Conservation (phyloP, 2,888 invertebrate genomes). For the Hesperia comma region DNA sequence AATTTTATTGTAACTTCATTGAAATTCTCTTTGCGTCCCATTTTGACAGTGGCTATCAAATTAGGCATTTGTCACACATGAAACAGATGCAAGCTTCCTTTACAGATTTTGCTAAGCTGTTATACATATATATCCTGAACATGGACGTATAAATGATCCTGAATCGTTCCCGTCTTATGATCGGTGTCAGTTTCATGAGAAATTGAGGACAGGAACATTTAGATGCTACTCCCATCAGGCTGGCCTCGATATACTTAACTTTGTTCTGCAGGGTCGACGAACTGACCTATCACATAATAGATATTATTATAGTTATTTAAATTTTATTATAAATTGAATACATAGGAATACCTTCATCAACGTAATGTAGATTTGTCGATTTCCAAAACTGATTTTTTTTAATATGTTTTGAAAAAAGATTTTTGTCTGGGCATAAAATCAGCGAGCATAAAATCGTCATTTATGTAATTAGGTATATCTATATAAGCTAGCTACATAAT, state of each 20-base stretch:
- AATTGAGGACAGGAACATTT: conserved; percentile 10
- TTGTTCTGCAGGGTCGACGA: neutral
- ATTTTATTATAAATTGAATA: no score
- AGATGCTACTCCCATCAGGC: conserved; percentile 10
- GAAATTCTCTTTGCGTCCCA: conserved; percentile 22
- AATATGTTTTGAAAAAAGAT: no score
- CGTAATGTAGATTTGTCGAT: no score
- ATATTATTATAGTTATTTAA: no score
- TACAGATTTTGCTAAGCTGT: conserved; percentile 53
- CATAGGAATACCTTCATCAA: no score
- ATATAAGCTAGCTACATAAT: no score
- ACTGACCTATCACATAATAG: neutral
- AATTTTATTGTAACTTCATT: conserved; percentile 1
- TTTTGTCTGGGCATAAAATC: no score
- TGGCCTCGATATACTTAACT: neutral
- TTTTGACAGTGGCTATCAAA: conserved; percentile 23
- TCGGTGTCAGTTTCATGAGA: neutral
- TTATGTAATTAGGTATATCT: no score
- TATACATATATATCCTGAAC: conserved; percentile 53
- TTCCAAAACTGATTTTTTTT: no score
- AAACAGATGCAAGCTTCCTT: conserved; percentile 50
- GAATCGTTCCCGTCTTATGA: conserved; percentile 33
- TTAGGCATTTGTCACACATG: conserved; percentile 43
- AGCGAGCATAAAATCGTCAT: no score
- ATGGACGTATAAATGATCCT: no score